These are phyloP conservation scores for Pagrus major DNA, from an alignment of 2,113 vertebrate species.

Conservation along the genomic window DNA sequence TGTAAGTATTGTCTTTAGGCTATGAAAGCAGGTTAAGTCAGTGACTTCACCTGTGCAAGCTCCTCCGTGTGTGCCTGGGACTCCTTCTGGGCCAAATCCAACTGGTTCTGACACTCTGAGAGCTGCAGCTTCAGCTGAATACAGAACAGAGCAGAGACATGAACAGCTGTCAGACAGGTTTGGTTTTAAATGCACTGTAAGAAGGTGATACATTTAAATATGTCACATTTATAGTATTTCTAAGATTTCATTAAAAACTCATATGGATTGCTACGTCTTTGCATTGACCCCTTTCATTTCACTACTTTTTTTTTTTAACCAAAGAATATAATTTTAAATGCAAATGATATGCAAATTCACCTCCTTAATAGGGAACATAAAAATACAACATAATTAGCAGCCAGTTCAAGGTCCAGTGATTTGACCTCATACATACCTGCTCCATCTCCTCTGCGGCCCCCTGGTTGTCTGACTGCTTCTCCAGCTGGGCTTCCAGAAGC, in stretches of 20 bases:
- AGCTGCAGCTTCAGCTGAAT: constrained; percentile 89
- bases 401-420: neutral
- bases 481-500: constrained; percentile 90
- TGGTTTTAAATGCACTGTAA: neutral
- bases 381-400: too few relatives aligned
- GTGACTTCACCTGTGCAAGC: constrained; percentile 86
- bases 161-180: constrained; percentile 19
- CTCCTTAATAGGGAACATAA: too few relatives aligned
- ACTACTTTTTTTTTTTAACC: too few relatives aligned
- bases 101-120: constrained; percentile 87
- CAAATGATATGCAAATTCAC: too few relatives aligned
- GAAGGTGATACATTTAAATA: neutral
- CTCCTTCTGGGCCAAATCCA: constrained; percentile 88
- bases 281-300: too few relatives aligned
- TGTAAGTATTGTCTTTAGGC: neutral
- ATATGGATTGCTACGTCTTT: too few relatives aligned
- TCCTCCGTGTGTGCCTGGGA: constrained; percentile 90
- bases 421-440: constrained; percentile 76
- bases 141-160: neutral
- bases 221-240: too few relatives aligned
- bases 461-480: constrained; percentile 89
- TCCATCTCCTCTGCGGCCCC: constrained; percentile 87
- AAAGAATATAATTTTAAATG: too few relatives aligned
- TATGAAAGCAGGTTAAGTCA: neutral
- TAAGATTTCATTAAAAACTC: too few relatives aligned